Percentiles rank a stretch among this genome's conserved stretches.
phyloP scores from a whole-genome alignment of 1,140 invertebrate species.

The Metaphire vulgaris region DNA sequence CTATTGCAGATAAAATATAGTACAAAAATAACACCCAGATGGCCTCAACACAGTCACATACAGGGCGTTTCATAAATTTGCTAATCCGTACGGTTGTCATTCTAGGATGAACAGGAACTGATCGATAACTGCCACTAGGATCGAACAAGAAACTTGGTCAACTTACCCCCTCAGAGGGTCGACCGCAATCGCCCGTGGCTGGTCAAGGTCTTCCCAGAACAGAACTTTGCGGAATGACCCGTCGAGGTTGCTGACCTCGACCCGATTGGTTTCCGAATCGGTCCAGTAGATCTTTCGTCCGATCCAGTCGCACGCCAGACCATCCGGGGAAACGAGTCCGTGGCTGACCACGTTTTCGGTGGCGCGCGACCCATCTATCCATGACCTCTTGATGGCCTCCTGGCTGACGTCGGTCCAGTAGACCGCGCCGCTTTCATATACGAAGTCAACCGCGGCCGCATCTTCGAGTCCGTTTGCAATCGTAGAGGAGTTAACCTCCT shows the following conservation, averaged over 20 bases:
- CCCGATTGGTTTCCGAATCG: conserved; percentile 87
- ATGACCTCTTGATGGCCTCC: background rate
- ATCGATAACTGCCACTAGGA: too few species aligned
- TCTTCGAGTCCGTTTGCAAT: conserved; percentile 64
- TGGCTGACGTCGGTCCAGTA: conserved; percentile 78
- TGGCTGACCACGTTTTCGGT: background rate
- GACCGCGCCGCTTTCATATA: conserved; percentile 67
- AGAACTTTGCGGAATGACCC: conserved; percentile 77
- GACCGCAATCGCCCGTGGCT: conserved; percentile 87
- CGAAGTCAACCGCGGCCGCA: conserved; percentile 77
- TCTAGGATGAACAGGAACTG: too few species aligned
- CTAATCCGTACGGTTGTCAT: too few species aligned
- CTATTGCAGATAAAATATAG: too few species aligned
- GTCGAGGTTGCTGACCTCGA: conserved; percentile 84
- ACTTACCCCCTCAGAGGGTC: conserved; percentile 88
- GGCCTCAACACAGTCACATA: too few species aligned
- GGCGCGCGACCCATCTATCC: background rate
- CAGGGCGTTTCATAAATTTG: too few species aligned
- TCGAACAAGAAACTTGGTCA: background rate
- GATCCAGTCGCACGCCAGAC: conserved; percentile 93
- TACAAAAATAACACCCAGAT: too few species aligned
- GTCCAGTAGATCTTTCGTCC: conserved; percentile 91
- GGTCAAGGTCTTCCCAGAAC: conserved; percentile 86
- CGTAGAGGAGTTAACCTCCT: conserved; percentile 35
- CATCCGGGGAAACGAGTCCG: conserved; percentile 67